phyloP scores from a whole-genome alignment of 2,888 invertebrate species.

The Campoplex capitator region DNA sequence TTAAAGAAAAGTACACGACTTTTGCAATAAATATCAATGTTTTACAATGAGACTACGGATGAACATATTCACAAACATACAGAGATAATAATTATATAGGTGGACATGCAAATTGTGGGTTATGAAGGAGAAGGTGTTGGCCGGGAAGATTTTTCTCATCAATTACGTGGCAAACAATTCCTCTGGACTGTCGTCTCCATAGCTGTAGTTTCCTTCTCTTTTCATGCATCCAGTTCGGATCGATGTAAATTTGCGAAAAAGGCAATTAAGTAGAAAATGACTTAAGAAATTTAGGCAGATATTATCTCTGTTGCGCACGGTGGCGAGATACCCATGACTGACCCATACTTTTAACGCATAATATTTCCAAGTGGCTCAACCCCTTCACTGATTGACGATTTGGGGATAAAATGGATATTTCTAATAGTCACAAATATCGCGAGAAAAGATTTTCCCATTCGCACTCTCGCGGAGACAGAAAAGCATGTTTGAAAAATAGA shows the following conservation, averaged over 20 bases:
- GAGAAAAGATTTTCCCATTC: no score
- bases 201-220: conserved; percentile 69
- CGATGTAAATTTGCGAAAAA: conserved; percentile 14
- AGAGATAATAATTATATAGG: conserved; percentile 73
- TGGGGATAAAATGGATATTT: no score
- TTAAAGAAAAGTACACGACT: conserved; percentile 46
- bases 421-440: no score
- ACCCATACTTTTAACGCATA: no score
- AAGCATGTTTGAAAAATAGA: no score
- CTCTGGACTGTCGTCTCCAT: conserved; percentile 65
- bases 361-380: no score
- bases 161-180: conserved; percentile 72
- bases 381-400: no score
- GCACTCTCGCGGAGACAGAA: no score
- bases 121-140: conserved; percentile 55
- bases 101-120: conserved; percentile 77
- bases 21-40: conserved; percentile 71
- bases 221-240: conserved; percentile 5
- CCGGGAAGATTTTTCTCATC: conserved; percentile 35
- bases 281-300: no score
- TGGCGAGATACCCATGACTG: no score
- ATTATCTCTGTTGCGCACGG: no score
- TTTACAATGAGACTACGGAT: conserved; percentile 79
- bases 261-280: no score
- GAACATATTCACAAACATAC: conserved; percentile 78